These are phyloP conservation scores for Periplaneta americana DNA, from an alignment of 1,140 invertebrate genomes.

Conservation along the genomic window DNA sequence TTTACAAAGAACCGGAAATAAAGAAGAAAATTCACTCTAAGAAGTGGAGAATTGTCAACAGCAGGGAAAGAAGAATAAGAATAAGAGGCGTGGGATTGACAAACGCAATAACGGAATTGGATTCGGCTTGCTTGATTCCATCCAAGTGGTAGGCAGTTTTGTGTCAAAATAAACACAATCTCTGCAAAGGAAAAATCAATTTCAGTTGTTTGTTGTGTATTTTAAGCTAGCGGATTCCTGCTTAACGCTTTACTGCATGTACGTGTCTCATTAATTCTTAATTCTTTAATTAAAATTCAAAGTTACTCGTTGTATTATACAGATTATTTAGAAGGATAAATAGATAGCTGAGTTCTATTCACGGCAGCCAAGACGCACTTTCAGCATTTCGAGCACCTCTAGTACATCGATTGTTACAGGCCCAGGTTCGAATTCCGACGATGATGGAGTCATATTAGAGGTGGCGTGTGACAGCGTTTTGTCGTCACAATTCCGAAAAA, in stretches of 20 bases:
- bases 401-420: too few species aligned
- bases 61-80: neutral
- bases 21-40: neutral
- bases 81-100: neutral
- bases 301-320: too few species aligned
- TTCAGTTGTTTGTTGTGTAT: neutral
- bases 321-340: too few species aligned
- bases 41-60: neutral
- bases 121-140: neutral
- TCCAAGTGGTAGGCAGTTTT: neutral
- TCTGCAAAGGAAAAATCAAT: neutral
- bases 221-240: neutral
- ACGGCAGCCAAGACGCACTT: too few species aligned
- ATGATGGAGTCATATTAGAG: too few species aligned
- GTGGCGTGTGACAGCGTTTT: too few species aligned
- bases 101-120: neutral
- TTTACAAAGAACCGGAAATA: neutral
- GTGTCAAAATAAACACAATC: neutral
- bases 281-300: too few species aligned
- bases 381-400: too few species aligned
- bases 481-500: too few species aligned
- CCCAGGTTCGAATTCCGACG: too few species aligned
- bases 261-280: too few species aligned
- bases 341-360: too few species aligned
- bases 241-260: neutral